Evolutionary conservation across 2,888 invertebrate species (phyloP).

Genomic region (Panorpa germanica): DNA sequence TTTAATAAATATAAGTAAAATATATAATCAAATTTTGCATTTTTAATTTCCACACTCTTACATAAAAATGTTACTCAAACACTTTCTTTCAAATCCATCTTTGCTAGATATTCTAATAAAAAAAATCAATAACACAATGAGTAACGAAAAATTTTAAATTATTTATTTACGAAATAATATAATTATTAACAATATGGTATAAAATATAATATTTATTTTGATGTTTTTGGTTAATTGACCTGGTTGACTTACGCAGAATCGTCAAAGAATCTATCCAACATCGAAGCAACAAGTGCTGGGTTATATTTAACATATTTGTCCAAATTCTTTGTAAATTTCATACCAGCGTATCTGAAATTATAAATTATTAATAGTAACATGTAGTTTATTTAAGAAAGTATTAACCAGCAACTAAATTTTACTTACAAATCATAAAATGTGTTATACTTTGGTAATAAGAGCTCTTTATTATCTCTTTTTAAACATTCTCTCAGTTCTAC

Average conservation of each 20-base stretch:
- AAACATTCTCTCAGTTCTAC: constrained; percentile 71
- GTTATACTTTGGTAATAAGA: constrained; percentile 70
- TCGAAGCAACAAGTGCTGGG: constrained; percentile 63
- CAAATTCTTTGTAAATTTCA: constrained; percentile 81
- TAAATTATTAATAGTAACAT: constrained; percentile 10
- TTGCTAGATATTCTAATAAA: no score
- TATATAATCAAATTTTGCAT: no score
- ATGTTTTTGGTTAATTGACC: no score
- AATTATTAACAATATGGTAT: no score
- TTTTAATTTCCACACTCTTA: no score
- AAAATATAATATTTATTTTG: no score
- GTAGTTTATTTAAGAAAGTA: neutral
- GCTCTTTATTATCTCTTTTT: constrained; percentile 77
- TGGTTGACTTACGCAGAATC: constrained; percentile 54
- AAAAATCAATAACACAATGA: no score
- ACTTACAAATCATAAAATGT: constrained; percentile 53
- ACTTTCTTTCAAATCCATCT: no score
- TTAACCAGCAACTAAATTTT: constrained; percentile 4
- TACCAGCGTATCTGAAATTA: constrained; percentile 37
- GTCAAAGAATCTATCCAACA: constrained; percentile 85
- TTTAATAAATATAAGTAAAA: no score
- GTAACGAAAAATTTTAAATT: no score
- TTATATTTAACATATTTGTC: constrained; percentile 86
- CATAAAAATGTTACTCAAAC: no score
- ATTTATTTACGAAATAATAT: no score